Evolutionary conservation across 2,113 vertebrate genomes (phyloP).

Genomic region (Labrus mixtus): DNA sequence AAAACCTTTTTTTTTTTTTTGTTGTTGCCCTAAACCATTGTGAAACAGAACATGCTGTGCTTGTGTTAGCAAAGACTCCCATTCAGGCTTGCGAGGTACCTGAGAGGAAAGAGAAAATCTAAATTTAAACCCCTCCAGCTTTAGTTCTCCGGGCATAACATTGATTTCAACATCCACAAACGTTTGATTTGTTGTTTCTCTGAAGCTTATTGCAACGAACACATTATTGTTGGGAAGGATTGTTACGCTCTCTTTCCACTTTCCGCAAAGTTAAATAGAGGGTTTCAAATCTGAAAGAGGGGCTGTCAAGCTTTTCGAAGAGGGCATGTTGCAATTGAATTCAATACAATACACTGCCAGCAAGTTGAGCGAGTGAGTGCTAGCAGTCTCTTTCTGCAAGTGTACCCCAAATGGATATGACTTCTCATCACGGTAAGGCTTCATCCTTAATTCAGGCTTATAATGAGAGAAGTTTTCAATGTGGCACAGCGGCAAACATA

Average conservation of each 20-base stretch:
- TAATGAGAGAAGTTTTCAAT: too few relatives aligned
- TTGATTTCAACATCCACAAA: conserved; percentile 1
- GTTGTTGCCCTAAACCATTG: not conserved
- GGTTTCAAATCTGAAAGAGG: too few relatives aligned
- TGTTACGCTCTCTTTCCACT: not conserved
- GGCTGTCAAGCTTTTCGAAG: too few relatives aligned
- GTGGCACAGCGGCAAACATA: too few relatives aligned
- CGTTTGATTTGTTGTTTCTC: too few relatives aligned
- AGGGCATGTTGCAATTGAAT: not conserved
- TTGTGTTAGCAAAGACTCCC: not conserved
- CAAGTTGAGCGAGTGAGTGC: not conserved
- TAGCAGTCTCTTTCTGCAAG: not conserved
- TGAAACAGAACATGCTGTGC: too few relatives aligned
- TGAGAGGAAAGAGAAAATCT: not conserved
- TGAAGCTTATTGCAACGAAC: not conserved
- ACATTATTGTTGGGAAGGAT: not conserved
- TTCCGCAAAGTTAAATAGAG: not conserved
- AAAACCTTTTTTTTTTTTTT: conserved; percentile 1
- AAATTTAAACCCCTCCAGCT: not conserved
- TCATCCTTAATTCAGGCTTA: too few relatives aligned
- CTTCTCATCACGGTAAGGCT: not conserved
- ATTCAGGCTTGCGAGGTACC: not conserved
- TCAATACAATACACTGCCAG: not conserved
- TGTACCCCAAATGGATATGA: not conserved
- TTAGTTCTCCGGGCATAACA: not conserved